These are phyloP conservation scores for Pterocles orientalis DNA, from an alignment of 2,113 vertebrate genomes.

Conservation along the genomic window DNA sequence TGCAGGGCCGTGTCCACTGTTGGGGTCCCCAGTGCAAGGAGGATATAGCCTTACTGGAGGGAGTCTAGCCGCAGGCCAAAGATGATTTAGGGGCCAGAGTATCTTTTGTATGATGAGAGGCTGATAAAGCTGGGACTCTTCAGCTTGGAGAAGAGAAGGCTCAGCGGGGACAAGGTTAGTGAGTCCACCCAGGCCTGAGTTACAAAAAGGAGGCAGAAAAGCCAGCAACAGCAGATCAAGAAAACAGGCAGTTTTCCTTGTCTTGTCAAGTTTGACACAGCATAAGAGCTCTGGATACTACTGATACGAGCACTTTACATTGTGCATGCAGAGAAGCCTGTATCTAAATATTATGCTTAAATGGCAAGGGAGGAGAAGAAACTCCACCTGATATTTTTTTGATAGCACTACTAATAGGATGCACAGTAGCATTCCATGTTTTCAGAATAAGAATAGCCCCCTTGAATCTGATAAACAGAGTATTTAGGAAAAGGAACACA, in stretches of 20 bases:
- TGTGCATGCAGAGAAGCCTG: fast-evolving
- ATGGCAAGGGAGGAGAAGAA: not conserved
- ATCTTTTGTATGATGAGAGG: not conserved
- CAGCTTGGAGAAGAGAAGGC: not conserved
- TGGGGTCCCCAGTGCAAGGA: not conserved
- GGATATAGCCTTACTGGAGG: not conserved
- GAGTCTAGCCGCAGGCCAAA: not conserved
- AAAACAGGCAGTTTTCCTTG: not conserved
- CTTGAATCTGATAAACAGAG: not conserved
- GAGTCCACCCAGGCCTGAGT: not conserved
- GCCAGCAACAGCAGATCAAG: not conserved
- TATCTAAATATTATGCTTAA: not conserved
- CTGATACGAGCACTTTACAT: not conserved
- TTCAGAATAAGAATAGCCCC: not conserved
- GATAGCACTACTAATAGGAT: not conserved
- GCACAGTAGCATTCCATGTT: not conserved
- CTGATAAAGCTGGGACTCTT: not conserved
- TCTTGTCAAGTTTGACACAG: not conserved
- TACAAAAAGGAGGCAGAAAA: not conserved
- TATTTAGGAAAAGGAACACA: not conserved
- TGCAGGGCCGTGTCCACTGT: not conserved
- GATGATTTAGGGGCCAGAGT: not conserved
- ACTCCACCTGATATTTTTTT: not conserved
- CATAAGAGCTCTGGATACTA: not conserved
- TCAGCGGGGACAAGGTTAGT: not conserved